Evolutionary conservation across 1,140 invertebrate genomes (phyloP).

Genomic region (Paraescarpia echinospica): DNA sequence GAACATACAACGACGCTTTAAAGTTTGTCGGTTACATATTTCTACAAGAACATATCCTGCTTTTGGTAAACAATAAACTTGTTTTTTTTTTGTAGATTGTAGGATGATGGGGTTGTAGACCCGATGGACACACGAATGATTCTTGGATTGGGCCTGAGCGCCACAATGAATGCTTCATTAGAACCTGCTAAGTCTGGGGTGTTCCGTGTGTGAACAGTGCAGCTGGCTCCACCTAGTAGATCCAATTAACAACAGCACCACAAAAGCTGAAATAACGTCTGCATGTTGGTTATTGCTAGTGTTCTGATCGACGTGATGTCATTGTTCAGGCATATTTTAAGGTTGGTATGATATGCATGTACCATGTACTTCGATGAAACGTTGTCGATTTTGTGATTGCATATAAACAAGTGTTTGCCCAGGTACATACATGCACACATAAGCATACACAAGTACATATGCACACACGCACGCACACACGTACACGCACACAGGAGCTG

Average conservation of each 20-base stretch:
- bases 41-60: not conserved
- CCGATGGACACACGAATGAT: constrained; percentile 54
- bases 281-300: not conserved
- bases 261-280: no score
- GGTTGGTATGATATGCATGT: not conserved
- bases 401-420: not conserved
- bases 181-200: constrained; percentile 54
- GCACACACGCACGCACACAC: no score
- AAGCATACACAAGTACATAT: not conserved
- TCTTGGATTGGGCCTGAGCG: constrained; percentile 53
- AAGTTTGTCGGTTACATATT: no score
- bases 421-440: not conserved
- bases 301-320: not conserved
- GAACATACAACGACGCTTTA: not conserved
- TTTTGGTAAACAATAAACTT: not conserved
- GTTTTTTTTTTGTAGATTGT: constrained; percentile 45
- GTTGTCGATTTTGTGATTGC: not conserved
- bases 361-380: not conserved
- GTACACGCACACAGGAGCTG: no score
- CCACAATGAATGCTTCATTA: constrained; percentile 50
- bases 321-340: not conserved
- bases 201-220: constrained; percentile 51
- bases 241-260: not conserved
- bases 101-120: constrained; percentile 60
- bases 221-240: not conserved